Evolutionary conservation across 2,113 vertebrate species (phyloP), one percentile per base, ranked within the genome.

Genomic region (Rhabdornis inornatus): DNA sequence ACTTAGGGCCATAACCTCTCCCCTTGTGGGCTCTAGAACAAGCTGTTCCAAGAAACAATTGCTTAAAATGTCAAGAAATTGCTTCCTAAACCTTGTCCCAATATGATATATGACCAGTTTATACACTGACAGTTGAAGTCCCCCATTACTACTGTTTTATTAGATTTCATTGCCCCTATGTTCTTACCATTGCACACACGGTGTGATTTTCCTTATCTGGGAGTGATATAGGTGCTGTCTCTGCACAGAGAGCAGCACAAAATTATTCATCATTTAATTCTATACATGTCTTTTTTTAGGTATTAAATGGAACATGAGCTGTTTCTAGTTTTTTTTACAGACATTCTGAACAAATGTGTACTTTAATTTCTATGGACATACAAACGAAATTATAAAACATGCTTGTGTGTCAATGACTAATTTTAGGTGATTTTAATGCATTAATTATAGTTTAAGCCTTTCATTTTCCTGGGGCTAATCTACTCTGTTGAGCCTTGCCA

Each of bases 51-150:
- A 90, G 83, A 87, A 96, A 94, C 88, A 95, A 96, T 96, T 94
- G 90, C 83, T 95, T 94, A 88, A 96, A 94, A 97, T 96, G 96
- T 96, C 95, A 97, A 88, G 85, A 95, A 86, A 96, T 93, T 94
- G 76, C 92, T 95, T 94, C 88, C 84, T 96, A 96, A 96, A 77
- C 72, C 64, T 90, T 20, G 4, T 90, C 95, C 90, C 85, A 75
- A 10, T 90, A 88, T 97, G 95, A 95, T 85, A 93, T 95, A 95
- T 53, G 80, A 71, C 64, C 90, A 87, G 88, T 93, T 96, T 96
- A 87, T 93, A 77, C 74, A 63, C 76, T 84, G 92, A 71, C 83
- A 88, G 85, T 78, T 81, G 85, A 89, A 95, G 92, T 83, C 68
- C 37, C 47, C 75, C 64, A 87, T 93, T 90, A 81, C 88, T 92